Base-by-base conservation (phyloP, 2,888 invertebrate genomes). In the Drosophila melanocephala region DNA sequence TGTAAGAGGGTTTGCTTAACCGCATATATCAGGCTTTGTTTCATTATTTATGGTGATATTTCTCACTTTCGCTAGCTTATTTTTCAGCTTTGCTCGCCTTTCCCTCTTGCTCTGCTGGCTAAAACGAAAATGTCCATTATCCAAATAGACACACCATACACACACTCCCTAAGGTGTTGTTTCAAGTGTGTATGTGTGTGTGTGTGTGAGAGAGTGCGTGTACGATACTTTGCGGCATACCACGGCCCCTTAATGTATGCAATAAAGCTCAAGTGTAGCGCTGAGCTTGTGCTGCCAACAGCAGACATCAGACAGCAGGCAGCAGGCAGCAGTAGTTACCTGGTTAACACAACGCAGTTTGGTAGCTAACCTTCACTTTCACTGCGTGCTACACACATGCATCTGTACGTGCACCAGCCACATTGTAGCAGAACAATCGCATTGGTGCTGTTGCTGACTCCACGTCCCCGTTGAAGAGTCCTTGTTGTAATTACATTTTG, bases 401-500 rank as follows among this genome's bases (percentile, higher is more conserved):
- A 35, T 22, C 32, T 19, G 16, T 37, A 50, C 44, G 37, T 52
- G n/a, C 44, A 58, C 26, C 37, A 63, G 71, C 72, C 71, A 85
- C 87, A 87, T 78, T 87, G 86, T 85, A 82, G 85, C 87, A 87
- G 26, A 71, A 77, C 71, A 76, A 77, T 79, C 74, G 77, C 77
- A 79, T 79, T 84, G 87, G 19, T 37, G n/a, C 61, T 22, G 28
- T 32, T 16, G 7, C 42, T n/a, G 19, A 28, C 37, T 62, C 51
- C 39, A 5, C 9, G 19, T 26, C 53, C 26, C 26, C 59, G 68
- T 71, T 85, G 76, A 80, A 82, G 79, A 81, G 87, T 88, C 79
- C 86, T 86, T 84, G 84, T 86, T 89, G 87, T 88, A 88, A 88
- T 88, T 88, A 88, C 87, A 89, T 88, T 87, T 87, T 87, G 88